phyloP scores from a whole-genome alignment of 2,888 invertebrate species.

The Nephrotoma guestfalica region DNA sequence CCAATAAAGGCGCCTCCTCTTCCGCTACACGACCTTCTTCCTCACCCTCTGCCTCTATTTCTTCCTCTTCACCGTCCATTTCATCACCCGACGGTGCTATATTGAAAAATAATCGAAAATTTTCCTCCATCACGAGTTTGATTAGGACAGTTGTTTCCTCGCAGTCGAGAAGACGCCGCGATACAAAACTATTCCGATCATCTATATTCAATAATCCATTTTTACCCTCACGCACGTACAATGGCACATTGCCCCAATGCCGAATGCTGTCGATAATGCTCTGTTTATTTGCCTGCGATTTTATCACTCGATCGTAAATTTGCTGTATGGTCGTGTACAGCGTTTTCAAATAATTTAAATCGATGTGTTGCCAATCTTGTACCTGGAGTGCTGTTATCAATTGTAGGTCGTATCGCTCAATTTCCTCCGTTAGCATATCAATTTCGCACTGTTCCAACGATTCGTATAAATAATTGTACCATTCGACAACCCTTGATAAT shows the following conservation, averaged over 20 bases:
- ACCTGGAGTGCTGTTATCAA: conserved; percentile 52
- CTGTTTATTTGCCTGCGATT: conserved; percentile 50
- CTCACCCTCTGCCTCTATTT: conserved; percentile 11
- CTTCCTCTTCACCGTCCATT: background rate
- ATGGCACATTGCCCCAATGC: conserved; percentile 56
- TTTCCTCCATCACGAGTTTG: conserved; percentile 41
- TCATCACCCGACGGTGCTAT: conserved; percentile 25
- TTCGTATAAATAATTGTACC: conserved; percentile 70
- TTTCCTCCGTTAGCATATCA: conserved; percentile 58
- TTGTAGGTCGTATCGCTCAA: conserved; percentile 54
- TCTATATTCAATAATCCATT: conserved; percentile 40
- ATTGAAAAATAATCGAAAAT: conserved; percentile 56
- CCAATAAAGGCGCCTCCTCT: conserved; percentile 22
- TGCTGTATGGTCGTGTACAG: conserved; percentile 53
- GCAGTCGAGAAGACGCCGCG: conserved; percentile 28
- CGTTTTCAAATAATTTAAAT: conserved; percentile 52
- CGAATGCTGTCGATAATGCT: conserved; percentile 41
- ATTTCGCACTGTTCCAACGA: conserved; percentile 64
- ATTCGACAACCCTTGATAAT: conserved; percentile 46
- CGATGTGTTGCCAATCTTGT: conserved; percentile 54
- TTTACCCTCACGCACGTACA: conserved; percentile 59
- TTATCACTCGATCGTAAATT: conserved; percentile 50
- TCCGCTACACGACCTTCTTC: conserved; percentile 23
- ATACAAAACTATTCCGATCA: conserved; percentile 18
- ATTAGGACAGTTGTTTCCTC: conserved; percentile 40